Percentiles rank a stretch among this genome's conserved stretches.
Evolutionary conservation across 2,113 vertebrate genomes (phyloP).

Genomic region (Excalfactoria chinensis): DNA sequence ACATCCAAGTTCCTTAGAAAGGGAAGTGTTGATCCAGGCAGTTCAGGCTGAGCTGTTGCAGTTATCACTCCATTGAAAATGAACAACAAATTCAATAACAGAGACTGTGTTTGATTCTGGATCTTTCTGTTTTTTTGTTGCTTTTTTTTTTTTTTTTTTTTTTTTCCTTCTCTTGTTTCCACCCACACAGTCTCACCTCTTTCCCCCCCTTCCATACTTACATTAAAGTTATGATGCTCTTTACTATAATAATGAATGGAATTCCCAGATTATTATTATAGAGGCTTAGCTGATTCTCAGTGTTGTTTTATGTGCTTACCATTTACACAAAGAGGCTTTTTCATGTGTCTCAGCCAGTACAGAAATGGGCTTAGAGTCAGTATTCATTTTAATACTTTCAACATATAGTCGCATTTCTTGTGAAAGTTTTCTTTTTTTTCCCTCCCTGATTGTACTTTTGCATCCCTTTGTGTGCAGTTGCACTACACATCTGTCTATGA

Average conservation of each 20-base stretch:
- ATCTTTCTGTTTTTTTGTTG: not conserved
- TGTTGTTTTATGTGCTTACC: conserved; percentile 26
- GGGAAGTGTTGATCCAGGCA: not conserved
- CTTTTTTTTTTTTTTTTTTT: conserved; percentile 9
- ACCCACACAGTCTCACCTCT: conserved; percentile 15
- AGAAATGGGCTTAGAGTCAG: conserved; percentile 33
- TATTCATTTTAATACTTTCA: conserved; percentile 36
- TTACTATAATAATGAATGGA: conserved; percentile 54
- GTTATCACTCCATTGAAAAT: conserved; percentile 56
- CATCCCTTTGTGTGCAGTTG: not conserved
- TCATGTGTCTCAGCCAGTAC: conserved; percentile 25
- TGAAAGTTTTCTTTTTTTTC: not conserved
- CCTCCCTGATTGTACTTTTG: not conserved
- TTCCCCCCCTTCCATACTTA: conserved; percentile 9
- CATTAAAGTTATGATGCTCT: conserved; percentile 49
- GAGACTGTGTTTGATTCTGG: not conserved
- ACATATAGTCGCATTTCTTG: conserved; percentile 44
- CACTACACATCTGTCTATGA: not conserved
- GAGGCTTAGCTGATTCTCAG: conserved; percentile 43
- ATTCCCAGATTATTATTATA: conserved; percentile 66
- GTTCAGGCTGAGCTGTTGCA: conserved; percentile 41
- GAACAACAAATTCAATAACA: conserved; percentile 46
- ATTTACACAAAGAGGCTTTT: conserved; percentile 54
- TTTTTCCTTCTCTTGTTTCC: not conserved
- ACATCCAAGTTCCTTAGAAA: conserved; percentile 25